Base-by-base conservation (phyloP, 2,113 vertebrate genomes). In the Megaceryle torquata region DNA sequence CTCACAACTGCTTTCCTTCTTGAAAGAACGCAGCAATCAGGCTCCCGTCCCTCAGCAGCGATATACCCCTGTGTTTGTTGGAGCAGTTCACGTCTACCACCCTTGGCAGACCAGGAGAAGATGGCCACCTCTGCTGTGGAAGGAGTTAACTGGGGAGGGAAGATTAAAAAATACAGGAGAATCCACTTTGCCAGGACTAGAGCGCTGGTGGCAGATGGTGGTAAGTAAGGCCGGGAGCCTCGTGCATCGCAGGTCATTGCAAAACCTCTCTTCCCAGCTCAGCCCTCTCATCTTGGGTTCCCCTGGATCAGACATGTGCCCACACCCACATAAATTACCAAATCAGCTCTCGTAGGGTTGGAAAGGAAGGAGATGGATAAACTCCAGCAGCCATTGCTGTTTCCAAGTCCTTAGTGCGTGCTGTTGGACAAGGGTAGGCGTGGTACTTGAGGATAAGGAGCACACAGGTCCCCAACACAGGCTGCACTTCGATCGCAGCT, bases 161-260 rank as follows among this genome's bases (percentile, higher is more conserved):
- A 71, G n/a, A 41, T 35, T 50, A 75, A 71, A 0, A 2, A 54
- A 15, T 5, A 26, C 0, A 1, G 53, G 21, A 39, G 48, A 57
- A 60, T 70, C 41, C 24, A 3, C 54, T 43, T 77, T 48, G 15
- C 44, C n/a, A 31, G 65, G 39, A 39, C 29, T 25, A 43, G 12
- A 69, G 24, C 1, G 2, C 33, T 31, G 50, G 25, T 60, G 31
- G 44, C 37, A 44, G 61, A 19, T 11, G 1, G 1, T 10, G 43
- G 10, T n/a, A 54, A 44, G 69, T n/a, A n/a, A 43, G 43, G 39
- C 14, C 37, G 68, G 61, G 53, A 90, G 29, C 43, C 28, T 79
- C 20, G 9, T 3, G n/a, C 28, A 51, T 53, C 63, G 13, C 14
- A 51, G 11, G 19, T 64, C 28, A 9, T 11, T 8, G 19, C 25